Evolutionary conservation across 2,888 invertebrate species (phyloP).

Genomic region (Xestia c-nigrum): DNA sequence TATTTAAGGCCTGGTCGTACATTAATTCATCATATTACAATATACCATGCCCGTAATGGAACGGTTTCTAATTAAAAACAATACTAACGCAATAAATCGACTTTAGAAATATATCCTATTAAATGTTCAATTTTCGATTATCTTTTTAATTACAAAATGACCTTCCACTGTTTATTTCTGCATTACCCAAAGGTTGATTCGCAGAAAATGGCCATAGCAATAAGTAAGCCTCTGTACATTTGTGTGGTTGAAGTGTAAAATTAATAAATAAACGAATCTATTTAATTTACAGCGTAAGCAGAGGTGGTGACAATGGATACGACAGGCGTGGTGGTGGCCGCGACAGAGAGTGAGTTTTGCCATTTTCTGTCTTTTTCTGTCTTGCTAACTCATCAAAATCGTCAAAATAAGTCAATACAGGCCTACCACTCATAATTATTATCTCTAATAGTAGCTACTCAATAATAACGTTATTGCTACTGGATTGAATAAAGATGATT

Average conservation of each 20-base stretch:
- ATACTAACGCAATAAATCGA: not conserved
- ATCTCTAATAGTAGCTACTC: not conserved
- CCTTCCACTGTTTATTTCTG: not conserved
- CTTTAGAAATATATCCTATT: not conserved
- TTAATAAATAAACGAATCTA: not conserved
- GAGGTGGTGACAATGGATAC: slow-evolving; percentile 89
- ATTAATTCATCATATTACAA: slow-evolving; percentile 51
- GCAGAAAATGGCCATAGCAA: not conserved
- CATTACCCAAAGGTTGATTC: not conserved
- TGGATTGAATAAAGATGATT: not conserved
- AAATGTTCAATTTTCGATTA: not conserved
- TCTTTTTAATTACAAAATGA: not conserved
- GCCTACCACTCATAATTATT: not conserved
- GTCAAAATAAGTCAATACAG: not conserved
- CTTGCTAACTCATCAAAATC: not conserved
- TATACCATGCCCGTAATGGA: too few relatives aligned
- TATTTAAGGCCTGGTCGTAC: slow-evolving; percentile 87
- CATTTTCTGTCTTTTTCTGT: not conserved
- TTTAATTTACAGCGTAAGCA: slow-evolving; percentile 78
- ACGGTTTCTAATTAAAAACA: not conserved
- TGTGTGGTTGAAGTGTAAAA: not conserved
- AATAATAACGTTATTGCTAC: not conserved
- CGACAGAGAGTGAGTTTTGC: slow-evolving; percentile 90
- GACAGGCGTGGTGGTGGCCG: slow-evolving; percentile 80
- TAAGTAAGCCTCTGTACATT: not conserved